Evolutionary conservation across 1,140 invertebrate species (phyloP).

Genomic region (Trinorchestia longiramus): DNA sequence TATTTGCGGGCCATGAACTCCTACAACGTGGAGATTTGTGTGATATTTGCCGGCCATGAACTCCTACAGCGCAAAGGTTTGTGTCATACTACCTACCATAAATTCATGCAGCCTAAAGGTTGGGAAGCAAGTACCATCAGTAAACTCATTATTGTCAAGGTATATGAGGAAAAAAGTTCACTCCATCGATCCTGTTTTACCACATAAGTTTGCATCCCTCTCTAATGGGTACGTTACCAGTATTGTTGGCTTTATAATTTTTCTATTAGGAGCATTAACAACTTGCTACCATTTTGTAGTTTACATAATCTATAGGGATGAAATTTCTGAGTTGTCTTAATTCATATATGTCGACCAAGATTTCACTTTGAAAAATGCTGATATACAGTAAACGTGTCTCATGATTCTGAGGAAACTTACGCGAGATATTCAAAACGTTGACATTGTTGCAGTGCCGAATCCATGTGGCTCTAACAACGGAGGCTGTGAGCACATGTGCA

Average conservation of each 20-base stretch:
- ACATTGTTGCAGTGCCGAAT: slow-evolving; percentile 76
- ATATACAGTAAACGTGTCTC: not conserved
- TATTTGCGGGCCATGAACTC: not conserved
- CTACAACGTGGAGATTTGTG: no score
- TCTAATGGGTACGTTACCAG: no score
- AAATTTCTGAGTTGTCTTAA: not conserved
- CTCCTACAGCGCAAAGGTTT: slow-evolving; percentile 75
- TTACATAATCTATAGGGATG: not conserved
- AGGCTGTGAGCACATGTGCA: slow-evolving; percentile 95
- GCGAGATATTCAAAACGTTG: not conserved
- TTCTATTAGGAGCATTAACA: no score
- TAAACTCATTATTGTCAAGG: no score
- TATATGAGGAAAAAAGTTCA: no score
- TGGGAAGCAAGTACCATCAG: not conserved
- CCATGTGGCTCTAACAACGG: slow-evolving; percentile 92
- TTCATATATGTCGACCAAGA: not conserved
- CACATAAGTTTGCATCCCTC: no score
- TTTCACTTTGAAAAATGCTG: not conserved
- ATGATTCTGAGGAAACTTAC: not conserved
- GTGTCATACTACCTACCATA: not conserved
- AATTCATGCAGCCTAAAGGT: not conserved
- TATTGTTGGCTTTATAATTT: no score
- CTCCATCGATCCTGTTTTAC: no score
- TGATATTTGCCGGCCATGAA: slow-evolving; percentile 72
- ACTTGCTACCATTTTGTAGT: no score